These are phyloP conservation scores for Neotragus moschatus DNA, from an alignment of 2,113 vertebrate species.

Conservation along the genomic window DNA sequence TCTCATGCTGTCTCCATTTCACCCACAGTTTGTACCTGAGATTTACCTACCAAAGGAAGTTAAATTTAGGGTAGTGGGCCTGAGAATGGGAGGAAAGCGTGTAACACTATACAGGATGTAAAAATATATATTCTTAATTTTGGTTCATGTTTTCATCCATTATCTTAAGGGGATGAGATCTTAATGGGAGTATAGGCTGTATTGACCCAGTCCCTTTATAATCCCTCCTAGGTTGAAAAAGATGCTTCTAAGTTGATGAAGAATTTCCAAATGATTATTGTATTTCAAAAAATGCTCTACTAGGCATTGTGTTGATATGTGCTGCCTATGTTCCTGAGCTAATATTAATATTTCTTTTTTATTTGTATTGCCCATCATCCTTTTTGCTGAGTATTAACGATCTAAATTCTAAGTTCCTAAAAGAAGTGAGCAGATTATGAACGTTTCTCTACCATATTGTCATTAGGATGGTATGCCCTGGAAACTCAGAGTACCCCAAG, in stretches of 20 bases:
- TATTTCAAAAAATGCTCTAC: neutral
- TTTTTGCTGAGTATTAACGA: neutral
- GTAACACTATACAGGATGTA: neutral
- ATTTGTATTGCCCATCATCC: neutral
- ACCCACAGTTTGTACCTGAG: neutral
- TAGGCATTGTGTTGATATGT: neutral
- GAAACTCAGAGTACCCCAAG: too few species aligned
- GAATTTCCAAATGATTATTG: neutral
- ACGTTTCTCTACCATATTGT: neutral
- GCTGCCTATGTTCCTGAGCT: neutral
- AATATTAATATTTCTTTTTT: neutral
- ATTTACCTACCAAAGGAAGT: neutral
- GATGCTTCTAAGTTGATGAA: neutral
- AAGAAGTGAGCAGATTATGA: neutral
- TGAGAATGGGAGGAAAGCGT: neutral
- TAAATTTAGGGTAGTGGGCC: neutral
- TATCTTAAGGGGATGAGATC: neutral
- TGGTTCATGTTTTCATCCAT: neutral
- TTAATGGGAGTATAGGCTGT: neutral
- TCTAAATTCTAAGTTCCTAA: neutral
- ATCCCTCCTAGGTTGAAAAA: neutral
- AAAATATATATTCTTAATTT: neutral
- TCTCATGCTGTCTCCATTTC: neutral
- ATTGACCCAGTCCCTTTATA: neutral
- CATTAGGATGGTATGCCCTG: neutral